Base-by-base conservation (phyloP, 2,888 invertebrate species). In the Globia sparganii region DNA sequence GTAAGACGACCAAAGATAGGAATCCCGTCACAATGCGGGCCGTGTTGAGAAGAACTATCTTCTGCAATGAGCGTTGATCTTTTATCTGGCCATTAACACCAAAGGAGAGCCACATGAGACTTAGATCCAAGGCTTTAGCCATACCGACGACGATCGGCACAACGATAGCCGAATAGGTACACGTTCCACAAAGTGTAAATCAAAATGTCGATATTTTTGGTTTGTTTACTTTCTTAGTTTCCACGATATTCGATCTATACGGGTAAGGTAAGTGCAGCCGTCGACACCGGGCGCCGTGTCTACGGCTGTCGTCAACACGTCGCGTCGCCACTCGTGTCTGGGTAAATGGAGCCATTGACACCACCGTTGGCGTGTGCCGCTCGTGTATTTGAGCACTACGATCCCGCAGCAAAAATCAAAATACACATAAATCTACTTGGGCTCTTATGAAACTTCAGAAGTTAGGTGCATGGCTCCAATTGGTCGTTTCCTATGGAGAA, bases 151-250 rank as follows among this genome's bases (percentile, higher is more conserved):
- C 11, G 2, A 25, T 31, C 31, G 53, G 8, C 11, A 69, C 37
- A 25, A 21, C 28, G 28, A 28, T 18, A 56, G 31, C 37, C 18
- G 2, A 58, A 73, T 49, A n/a, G n/a, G n/a, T n/a, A 21, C 5
- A 61, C 28, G 40, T 73, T 46, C 56, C 56, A 37, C 34, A 28
- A 28, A 21, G 34, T 21, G n/a, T 71, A n/a, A 34, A 28, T 59
- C 28, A 59, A 46, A 46, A n/a, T 34, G 71, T 34, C n/a, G 34
- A 66, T 2, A 46, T 49, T 49, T 49, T 21, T 37, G n/a, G 4
- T 34, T 71, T 43, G n/a, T 58, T 73, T 46, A 56, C 40, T 58
- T 73, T 58, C 21, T 37, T 28, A 49, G 25, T 53, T 72, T 64
- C 34, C 64, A 21, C 72, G 25, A 49, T 1, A 37, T 67, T 25